Percentiles rank a stretch among this genome's conserved stretches.
Conservation (phyloP, 2,888 invertebrate genomes). For the Iphiclides podalirius region DNA sequence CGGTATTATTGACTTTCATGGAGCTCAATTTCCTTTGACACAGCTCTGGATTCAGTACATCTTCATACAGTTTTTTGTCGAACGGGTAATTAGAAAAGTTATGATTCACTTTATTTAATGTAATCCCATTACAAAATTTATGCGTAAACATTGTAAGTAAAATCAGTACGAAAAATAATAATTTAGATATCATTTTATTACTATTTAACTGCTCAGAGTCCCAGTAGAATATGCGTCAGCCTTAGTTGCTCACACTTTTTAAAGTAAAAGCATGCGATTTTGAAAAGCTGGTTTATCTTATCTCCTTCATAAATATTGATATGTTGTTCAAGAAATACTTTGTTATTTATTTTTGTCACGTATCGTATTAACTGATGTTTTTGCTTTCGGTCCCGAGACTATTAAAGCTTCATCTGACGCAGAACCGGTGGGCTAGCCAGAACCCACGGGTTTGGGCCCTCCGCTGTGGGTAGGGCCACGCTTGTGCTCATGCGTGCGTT, state of each 20-base stretch:
- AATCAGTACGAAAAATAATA: neutral
- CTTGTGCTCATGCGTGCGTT: no score
- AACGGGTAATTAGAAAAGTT: slow-evolving; percentile 13
- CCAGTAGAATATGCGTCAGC: neutral
- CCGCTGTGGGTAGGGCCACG: no score
- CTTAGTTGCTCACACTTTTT: neutral
- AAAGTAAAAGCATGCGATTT: neutral
- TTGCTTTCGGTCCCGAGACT: no score
- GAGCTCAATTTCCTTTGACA: slow-evolving; percentile 12
- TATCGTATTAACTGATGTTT: no score
- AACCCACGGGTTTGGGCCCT: no score
- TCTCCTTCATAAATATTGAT: neutral
- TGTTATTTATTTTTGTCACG: neutral
- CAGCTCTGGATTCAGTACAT: slow-evolving; percentile 11
- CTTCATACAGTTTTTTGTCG: slow-evolving; percentile 13
- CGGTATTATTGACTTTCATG: slow-evolving; percentile 3
- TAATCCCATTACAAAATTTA: neutral
- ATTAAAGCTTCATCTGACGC: no score
- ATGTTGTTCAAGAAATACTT: neutral
- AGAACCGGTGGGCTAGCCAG: no score
- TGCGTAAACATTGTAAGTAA: neutral
- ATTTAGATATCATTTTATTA: neutral
- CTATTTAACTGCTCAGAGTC: neutral
- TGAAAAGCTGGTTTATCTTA: slow-evolving; percentile 2
- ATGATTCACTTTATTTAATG: neutral